Base-by-base conservation (phyloP, 2,113 vertebrate genomes). In the Prunella himalayana region DNA sequence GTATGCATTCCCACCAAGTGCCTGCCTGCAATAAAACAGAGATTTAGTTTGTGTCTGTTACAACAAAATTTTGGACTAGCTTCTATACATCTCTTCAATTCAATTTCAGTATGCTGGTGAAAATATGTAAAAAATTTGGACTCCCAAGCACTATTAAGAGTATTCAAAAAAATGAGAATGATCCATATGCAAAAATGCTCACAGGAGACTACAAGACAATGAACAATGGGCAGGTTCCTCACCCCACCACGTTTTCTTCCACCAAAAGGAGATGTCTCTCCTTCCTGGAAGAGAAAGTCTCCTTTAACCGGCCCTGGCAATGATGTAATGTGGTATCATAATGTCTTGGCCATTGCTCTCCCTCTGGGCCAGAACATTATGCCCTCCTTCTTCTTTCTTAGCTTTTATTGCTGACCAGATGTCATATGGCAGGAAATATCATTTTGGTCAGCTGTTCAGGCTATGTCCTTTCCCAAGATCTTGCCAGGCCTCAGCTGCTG, bases 201-300 rank as follows among this genome's bases (percentile, higher is more conserved):
- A 45, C 6, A 25, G 28, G 15, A 51, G 16, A 45, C 7, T 42
- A 9, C 16, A n/a, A 68, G 53, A 30, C 7, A 66, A 53, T 25
- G 28, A 53, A n/a, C 7, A 75, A 15, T 10, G 28, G 5, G 6
- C 9, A 23, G 19, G 13, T 75, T 75, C 33, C 28, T 30, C 53
- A 39, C 9, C 3, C 10, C 0, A 0, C 7, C 37, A 45, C 1
- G 0, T 3, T 44, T 65, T 12, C 4, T 24, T 73, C 10, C 51
- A 33, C 33, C 2, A 5, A 35, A 51, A 33, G 14, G 21, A n/a
- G 27, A 66, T 20, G 23, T 27, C 27, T 20, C 15, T 24, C 15
- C 13, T 59, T 37, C 44, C 77, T 28, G 19, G 44, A 44, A 64
- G 12, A 22, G 7, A 39, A 5, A 47, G 8, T 28, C 27, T 6